Conservation (phyloP, 2,797 vertebrate species). For the Coluber constrictor region DNA sequence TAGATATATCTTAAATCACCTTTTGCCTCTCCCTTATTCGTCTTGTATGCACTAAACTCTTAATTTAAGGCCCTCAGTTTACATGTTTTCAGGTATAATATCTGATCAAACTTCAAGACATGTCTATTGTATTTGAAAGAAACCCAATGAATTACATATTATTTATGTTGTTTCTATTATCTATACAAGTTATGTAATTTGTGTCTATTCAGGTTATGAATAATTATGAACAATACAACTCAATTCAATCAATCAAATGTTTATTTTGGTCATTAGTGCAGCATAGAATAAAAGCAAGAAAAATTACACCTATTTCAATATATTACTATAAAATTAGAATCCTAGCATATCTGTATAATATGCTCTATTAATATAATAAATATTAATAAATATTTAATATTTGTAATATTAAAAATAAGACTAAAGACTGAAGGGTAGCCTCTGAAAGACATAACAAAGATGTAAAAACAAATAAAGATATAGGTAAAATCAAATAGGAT, state of each 20-base stretch:
- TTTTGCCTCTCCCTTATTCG: conserved; percentile 38
- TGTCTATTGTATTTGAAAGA: neutral
- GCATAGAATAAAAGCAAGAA: neutral
- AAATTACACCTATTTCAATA: neutral
- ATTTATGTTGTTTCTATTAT: neutral
- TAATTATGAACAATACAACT: neutral
- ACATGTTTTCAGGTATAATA: neutral
- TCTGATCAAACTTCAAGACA: neutral
- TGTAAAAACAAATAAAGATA: neutral
- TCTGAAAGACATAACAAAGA: neutral
- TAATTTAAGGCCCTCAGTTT: neutral
- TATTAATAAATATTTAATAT: neutral
- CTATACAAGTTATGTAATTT: neutral
- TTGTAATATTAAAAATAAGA: neutral
- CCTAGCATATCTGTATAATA: neutral
- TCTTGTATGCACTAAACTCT: neutral
- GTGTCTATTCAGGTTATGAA: neutral
- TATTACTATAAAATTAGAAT: neutral
- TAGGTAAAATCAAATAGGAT: neutral
- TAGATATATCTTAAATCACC: conserved; percentile 50
- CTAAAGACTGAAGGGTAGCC: neutral
- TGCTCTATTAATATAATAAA: too few species aligned
- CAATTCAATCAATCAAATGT: neutral
- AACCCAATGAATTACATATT: neutral
- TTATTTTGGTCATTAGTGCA: neutral